Percentiles rank a stretch among this genome's conserved stretches.
phyloP scores from a whole-genome alignment of 1,140 invertebrate genomes.

The Oscheius sp. region DNA sequence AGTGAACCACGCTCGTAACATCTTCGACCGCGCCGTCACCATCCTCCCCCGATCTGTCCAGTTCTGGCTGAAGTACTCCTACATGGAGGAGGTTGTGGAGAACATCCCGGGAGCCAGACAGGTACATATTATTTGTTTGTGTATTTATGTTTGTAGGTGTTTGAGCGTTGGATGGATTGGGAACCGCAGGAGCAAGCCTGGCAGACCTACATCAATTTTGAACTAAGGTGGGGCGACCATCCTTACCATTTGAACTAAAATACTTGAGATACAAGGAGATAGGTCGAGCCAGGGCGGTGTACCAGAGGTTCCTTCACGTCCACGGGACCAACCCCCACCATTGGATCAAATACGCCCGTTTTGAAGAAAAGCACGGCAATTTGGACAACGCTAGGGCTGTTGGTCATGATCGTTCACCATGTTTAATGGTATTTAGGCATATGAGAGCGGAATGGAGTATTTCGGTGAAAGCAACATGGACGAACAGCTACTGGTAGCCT shows the following conservation, averaged over 20 bases:
- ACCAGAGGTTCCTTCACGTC: slow-evolving; percentile 73
- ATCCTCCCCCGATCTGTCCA: slow-evolving; percentile 94
- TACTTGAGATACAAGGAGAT: slow-evolving; percentile 63
- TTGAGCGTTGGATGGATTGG: slow-evolving; percentile 99
- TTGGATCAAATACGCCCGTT: slow-evolving; percentile 48
- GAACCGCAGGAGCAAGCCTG: slow-evolving; percentile 98
- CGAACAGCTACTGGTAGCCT: slow-evolving; percentile 89
- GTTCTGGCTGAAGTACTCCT: slow-evolving; percentile 99
- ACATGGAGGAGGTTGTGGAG: slow-evolving; percentile 99
- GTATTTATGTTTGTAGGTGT: too few species aligned
- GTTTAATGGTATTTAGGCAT: too few species aligned
- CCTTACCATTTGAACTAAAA: not conserved
- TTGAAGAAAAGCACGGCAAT: slow-evolving; percentile 80
- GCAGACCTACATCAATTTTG: slow-evolving; percentile 99
- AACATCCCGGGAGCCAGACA: slow-evolving; percentile 78
- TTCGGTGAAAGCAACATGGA: slow-evolving; percentile 94
- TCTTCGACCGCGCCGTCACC: slow-evolving; percentile 95
- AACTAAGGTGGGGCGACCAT: slow-evolving; percentile 69
- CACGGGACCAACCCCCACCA: slow-evolving; percentile 55
- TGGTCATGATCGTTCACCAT: too few species aligned
- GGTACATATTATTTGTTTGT: too few species aligned
- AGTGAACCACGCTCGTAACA: slow-evolving; percentile 95
- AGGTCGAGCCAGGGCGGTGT: slow-evolving; percentile 87
- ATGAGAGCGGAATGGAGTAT: slow-evolving; percentile 90
- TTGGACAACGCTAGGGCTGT: slow-evolving; percentile 78